Evolutionary conservation across 1,140 invertebrate species (phyloP).

Genomic region (Drepana arcuata): DNA sequence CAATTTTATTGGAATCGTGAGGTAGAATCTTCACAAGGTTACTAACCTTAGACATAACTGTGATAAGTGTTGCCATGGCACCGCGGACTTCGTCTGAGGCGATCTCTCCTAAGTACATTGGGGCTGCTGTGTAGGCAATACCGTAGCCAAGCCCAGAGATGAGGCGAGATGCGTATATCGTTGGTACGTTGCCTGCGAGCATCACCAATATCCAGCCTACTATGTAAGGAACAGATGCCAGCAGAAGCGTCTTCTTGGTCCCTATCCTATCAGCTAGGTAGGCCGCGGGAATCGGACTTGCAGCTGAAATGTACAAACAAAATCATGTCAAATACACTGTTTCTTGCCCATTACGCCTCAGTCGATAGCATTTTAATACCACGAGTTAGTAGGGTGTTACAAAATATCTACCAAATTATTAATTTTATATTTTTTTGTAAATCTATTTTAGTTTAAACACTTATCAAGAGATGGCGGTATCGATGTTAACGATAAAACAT

Average conservation of each 20-base stretch:
- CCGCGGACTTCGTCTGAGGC: constrained; percentile 79
- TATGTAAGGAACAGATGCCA: constrained; percentile 74
- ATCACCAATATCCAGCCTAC: constrained; percentile 79
- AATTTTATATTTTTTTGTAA: too few relatives aligned
- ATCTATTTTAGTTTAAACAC: too few relatives aligned
- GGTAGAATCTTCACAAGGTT: too few relatives aligned
- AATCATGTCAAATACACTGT: too few relatives aligned
- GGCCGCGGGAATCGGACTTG: constrained; percentile 60
- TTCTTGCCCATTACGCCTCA: too few relatives aligned
- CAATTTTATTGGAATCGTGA: too few relatives aligned
- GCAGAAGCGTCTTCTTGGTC: constrained; percentile 77
- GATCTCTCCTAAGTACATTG: constrained; percentile 79
- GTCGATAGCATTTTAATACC: too few relatives aligned
- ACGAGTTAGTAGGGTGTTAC: too few relatives aligned
- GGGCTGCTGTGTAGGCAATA: constrained; percentile 76
- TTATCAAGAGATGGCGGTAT: too few relatives aligned
- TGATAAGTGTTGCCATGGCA: constrained; percentile 78
- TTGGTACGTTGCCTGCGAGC: constrained; percentile 58
- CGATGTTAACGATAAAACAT: too few relatives aligned
- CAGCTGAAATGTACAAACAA: constrained; percentile 37
- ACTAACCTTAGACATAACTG: constrained; percentile 73
- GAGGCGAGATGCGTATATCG: constrained; percentile 71
- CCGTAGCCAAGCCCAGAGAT: constrained; percentile 79
- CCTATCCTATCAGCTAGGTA: constrained; percentile 74
- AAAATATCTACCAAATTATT: too few relatives aligned